phyloP scores from a whole-genome alignment of 2,797 vertebrate genomes.

The Xiphophorus birchmanni region DNA sequence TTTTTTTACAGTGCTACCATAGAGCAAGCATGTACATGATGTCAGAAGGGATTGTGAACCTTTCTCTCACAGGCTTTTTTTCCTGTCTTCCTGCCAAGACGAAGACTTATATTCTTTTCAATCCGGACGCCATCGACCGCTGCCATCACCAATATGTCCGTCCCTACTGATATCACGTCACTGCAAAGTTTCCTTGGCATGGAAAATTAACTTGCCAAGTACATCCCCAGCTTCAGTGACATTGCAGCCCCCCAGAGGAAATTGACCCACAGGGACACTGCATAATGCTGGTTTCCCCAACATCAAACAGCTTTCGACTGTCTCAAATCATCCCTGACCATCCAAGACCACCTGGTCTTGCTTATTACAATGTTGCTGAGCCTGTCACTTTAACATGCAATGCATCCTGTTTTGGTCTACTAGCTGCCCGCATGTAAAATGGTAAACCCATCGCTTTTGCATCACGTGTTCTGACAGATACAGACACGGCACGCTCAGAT shows the following conservation, averaged over 20 bases:
- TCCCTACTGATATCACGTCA: neutral
- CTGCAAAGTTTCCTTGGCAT: slow-evolving; percentile 37
- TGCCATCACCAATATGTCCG: neutral
- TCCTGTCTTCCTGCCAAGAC: neutral
- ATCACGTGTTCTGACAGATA: slow-evolving; percentile 18
- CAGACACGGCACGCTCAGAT: slow-evolving; percentile 16
- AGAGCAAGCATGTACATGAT: neutral
- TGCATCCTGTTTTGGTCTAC: slow-evolving; percentile 15
- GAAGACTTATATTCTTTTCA: neutral
- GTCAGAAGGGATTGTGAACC: neutral
- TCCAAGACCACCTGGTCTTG: slow-evolving; percentile 5
- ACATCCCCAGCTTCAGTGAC: slow-evolving; percentile 24
- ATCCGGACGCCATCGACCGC: neutral
- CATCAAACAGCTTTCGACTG: slow-evolving; percentile 5
- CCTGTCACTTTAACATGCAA: slow-evolving; percentile 29
- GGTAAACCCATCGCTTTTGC: slow-evolving; percentile 11
- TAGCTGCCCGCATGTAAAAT: slow-evolving; percentile 16
- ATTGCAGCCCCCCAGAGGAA: slow-evolving; percentile 20
- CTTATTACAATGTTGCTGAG: slow-evolving; percentile 5
- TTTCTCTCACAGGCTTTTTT: neutral
- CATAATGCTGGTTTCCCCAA: slow-evolving; percentile 37
- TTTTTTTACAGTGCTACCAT: neutral
- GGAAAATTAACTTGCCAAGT: slow-evolving; percentile 33
- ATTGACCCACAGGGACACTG: slow-evolving; percentile 22
- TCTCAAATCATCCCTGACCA: slow-evolving; percentile 3